Base-by-base conservation (phyloP, 2,888 invertebrate species). In the Neoitamus cyanurus region DNA sequence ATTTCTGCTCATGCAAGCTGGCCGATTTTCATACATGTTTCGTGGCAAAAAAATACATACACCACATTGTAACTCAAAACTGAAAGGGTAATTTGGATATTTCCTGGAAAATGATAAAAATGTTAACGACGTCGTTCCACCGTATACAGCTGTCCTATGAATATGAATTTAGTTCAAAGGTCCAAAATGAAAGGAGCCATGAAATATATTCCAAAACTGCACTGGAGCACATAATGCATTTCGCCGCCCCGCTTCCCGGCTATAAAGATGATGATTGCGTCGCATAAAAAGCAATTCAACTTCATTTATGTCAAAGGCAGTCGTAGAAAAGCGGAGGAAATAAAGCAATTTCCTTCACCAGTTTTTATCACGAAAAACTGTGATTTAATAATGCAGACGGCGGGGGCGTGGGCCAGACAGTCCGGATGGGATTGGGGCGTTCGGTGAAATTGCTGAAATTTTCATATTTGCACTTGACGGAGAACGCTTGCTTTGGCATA, bases 281-380 rank as follows among this genome's bases (percentile, higher is more conserved):
- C 78, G 78, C 48, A 78, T 78, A 78, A 78, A 78, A 78, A 78
- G 78, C 78, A 78, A 78, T 78, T 78, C 78, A 78, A 78, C 78
- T 78, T 78, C 78, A 78, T 78, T 78, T 78, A 78, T 78, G 78
- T 78, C 78, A 78, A 78, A 78, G 78, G 34, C 78, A 78, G 78
- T 48, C 48, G 78, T 78, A 78, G 78, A 48, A 78, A 78, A 78
- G 48, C 48, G 30, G 48, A 78, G 78, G 78, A 78, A 78, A 78
- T 78, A 78, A 78, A 78, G 78, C 78, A 78, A 78, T 78, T 78
- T 78, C 78, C 78, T 78, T 78, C 31, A 31, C 78, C 58, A 48
- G 78, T 78, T 78, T 78, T 78, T 78, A 78, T 78, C 48, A 78
- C 58, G 77, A 78, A 78, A 73, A 78, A 78, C 78, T 48, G 78